These are phyloP conservation scores for Mycetomoellerius zeteki DNA, from an alignment of 1,140 invertebrate genomes.

Conservation along the genomic window DNA sequence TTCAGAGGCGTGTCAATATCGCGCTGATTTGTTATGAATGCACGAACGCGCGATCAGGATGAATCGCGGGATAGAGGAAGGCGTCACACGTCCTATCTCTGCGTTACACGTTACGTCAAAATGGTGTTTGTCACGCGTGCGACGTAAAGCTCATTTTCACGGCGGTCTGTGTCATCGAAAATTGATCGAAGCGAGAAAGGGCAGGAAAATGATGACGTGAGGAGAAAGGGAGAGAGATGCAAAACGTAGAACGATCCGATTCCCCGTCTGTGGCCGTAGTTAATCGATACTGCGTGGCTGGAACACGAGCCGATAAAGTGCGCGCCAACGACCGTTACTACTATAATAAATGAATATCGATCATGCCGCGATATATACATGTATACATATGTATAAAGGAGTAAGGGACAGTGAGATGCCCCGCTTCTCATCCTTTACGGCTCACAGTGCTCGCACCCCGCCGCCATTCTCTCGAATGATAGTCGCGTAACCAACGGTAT, in stretches of 20 bases:
- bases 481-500: constrained; percentile 11
- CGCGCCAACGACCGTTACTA: constrained; percentile 53
- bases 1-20: not conserved
- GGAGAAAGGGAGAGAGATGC: not conserved
- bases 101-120: constrained; percentile 25
- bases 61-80: not conserved
- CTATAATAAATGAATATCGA: constrained; percentile 62
- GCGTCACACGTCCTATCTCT: not conserved
- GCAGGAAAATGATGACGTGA: not conserved
- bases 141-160: constrained; percentile 35
- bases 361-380: constrained; percentile 22
- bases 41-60: constrained; percentile 23
- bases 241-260: constrained; percentile 25
- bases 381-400: not conserved
- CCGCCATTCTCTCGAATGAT: constrained; percentile 30
- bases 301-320: constrained; percentile 49
- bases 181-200: constrained; percentile 39
- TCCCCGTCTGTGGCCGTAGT: not conserved
- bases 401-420: not conserved
- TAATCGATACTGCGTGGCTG: constrained; percentile 59
- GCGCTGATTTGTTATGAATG: constrained; percentile 35
- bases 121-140: constrained; percentile 27
- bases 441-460: constrained; percentile 24
- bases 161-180: constrained; percentile 34
- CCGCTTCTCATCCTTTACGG: constrained; percentile 28